These are phyloP conservation scores for Silvanus unidentatus DNA, from an alignment of 2,888 invertebrate species.

Conservation along the genomic window DNA sequence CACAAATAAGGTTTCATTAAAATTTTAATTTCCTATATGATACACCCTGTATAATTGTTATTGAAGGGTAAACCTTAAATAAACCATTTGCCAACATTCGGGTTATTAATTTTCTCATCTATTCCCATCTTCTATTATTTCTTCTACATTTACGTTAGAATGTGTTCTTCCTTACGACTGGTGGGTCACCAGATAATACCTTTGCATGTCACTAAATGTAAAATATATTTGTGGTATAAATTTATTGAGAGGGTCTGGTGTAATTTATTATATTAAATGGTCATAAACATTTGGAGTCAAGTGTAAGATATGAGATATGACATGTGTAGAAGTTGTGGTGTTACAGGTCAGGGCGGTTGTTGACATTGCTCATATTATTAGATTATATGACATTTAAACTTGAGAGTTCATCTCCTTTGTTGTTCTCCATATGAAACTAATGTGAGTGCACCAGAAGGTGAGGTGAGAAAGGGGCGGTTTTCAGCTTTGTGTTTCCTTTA, in stretches of 20 bases:
- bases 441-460: too few species aligned
- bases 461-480: too few species aligned
- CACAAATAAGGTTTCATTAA: too few species aligned
- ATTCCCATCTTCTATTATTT: not conserved
- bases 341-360: conserved; percentile 1
- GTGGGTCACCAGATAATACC: too few species aligned
- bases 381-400: too few species aligned
- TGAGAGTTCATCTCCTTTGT: too few species aligned
- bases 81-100: too few species aligned
- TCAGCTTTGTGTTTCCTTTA: too few species aligned
- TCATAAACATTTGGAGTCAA: conserved; percentile 14
- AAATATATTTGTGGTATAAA: conserved; percentile 14
- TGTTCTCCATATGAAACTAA: too few species aligned
- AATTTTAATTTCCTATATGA: too few species aligned
- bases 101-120: not conserved
- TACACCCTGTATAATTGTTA: too few species aligned
- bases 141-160: conserved; percentile 1
- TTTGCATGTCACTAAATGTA: conserved; percentile 2
- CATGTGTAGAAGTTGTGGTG: conserved; percentile 7
- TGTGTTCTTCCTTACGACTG: not conserved
- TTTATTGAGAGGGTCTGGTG: conserved; percentile 9
- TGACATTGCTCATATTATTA: conserved; percentile 10
- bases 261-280: conserved; percentile 13
- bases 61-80: too few species aligned
- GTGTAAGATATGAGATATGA: conserved; percentile 15